phyloP scores from a whole-genome alignment of 2,113 vertebrate genomes.

The Nycticryphes semicollaris region DNA sequence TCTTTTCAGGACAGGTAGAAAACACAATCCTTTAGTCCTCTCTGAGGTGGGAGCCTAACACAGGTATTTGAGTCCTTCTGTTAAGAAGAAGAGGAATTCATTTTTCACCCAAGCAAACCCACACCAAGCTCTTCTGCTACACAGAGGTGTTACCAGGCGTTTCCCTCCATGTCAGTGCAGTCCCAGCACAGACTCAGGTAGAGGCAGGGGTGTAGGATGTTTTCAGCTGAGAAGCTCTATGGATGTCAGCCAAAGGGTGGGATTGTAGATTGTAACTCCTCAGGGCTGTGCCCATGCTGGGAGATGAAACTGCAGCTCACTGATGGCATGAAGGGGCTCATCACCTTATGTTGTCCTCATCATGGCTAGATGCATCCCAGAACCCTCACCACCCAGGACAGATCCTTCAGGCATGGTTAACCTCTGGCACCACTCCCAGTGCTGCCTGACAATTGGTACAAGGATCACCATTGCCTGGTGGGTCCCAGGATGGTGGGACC shows the following conservation, averaged over 20 bases:
- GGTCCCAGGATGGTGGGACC: too few species aligned
- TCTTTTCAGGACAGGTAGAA: not conserved
- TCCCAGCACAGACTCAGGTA: not conserved
- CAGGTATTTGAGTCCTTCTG: fast-evolving
- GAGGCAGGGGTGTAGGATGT: not conserved
- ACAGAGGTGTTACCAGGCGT: fast-evolving
- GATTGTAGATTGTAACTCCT: not conserved
- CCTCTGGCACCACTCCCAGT: fast-evolving
- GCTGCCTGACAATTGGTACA: fast-evolving
- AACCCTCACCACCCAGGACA: fast-evolving
- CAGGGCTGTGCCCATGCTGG: not conserved
- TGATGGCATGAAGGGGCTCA: not conserved
- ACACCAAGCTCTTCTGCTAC: not conserved
- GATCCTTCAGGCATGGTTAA: not conserved
- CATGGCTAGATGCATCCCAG: fast-evolving
- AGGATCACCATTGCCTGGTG: too few species aligned
- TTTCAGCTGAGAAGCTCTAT: not conserved
- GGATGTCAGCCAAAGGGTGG: not conserved
- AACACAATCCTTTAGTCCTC: not conserved
- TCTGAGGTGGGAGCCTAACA: not conserved
- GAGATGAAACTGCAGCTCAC: not conserved
- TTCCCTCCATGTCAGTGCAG: not conserved
- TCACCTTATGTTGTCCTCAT: not conserved
- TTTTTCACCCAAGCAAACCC: not conserved
- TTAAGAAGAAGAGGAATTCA: not conserved